A percentile compares a stretch with the other conserved stretches of the same genome.
These are phyloP conservation scores for Netelia melanura DNA, from an alignment of 2,888 invertebrate species.

Conservation along the genomic window DNA sequence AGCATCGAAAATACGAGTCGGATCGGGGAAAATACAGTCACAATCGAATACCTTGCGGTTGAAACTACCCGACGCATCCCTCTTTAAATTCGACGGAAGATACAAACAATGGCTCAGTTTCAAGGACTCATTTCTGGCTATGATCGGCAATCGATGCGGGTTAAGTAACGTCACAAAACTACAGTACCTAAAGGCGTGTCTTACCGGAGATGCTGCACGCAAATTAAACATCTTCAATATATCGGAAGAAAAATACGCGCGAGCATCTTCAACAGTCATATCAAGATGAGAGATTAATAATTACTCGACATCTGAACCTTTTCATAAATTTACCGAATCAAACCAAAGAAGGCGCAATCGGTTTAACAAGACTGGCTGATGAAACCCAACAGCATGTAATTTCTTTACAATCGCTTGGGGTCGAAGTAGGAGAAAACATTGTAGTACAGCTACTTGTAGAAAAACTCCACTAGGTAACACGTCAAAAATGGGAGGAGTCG, in stretches of 20 bases:
- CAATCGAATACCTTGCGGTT: background rate
- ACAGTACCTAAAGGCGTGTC: too few relatives aligned
- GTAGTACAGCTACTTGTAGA: background rate
- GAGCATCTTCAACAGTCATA: slow-evolving; percentile 38
- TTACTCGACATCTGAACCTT: background rate
- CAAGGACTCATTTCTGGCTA: slow-evolving; percentile 17
- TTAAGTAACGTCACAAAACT: too few relatives aligned
- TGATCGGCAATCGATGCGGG: too few relatives aligned
- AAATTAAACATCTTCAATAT: slow-evolving; percentile 34
- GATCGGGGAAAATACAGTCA: background rate
- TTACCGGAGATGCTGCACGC: slow-evolving; percentile 31
- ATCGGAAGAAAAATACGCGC: slow-evolving; percentile 28
- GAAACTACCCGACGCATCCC: slow-evolving; percentile 5
- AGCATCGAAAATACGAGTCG: background rate
- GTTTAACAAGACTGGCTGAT: background rate
- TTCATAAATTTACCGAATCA: background rate
- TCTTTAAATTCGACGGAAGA: slow-evolving; percentile 31
- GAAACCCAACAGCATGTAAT: slow-evolving; percentile 12
- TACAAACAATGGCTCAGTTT: slow-evolving; percentile 32
- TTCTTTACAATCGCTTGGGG: background rate
- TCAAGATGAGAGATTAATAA: slow-evolving; percentile 15
- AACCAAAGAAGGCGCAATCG: slow-evolving; percentile 17
- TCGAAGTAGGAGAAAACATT: background rate
- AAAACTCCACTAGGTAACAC: background rate
- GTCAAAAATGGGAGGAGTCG: background rate